These are phyloP conservation scores for Solenopsis fugax DNA, from an alignment of 1,140 invertebrate species.

Conservation along the genomic window DNA sequence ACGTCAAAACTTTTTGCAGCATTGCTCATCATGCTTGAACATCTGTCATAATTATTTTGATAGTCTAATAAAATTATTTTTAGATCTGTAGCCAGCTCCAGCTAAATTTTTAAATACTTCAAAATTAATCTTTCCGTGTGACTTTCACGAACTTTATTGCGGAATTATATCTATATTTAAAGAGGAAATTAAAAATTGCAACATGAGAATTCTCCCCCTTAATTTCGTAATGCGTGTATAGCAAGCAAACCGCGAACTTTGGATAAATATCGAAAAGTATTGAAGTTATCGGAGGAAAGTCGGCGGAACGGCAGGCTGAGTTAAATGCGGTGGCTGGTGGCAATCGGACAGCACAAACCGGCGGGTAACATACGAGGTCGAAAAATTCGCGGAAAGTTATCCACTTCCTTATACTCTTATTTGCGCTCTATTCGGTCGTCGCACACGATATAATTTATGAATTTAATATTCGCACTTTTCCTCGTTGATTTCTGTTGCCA, in stretches of 20 bases:
- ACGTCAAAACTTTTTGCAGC: too few species aligned
- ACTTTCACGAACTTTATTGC: conserved; percentile 18
- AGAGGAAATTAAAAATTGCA: not conserved
- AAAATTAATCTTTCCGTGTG: not conserved
- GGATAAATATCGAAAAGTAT: conserved; percentile 26
- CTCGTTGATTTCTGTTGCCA: conserved; percentile 18
- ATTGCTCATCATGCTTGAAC: too few species aligned
- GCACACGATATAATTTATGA: conserved; percentile 58
- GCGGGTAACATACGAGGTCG: conserved; percentile 62
- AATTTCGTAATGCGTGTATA: not conserved
- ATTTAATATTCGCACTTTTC: conserved; percentile 52
- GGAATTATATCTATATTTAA: conserved; percentile 17
- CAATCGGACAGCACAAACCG: conserved; percentile 61
- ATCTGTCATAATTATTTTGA: too few species aligned
- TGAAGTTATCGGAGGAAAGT: conserved; percentile 62
- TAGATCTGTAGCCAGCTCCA: too few species aligned
- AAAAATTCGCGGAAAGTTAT: conserved; percentile 66
- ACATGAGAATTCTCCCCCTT: conserved; percentile 14
- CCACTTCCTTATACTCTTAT: conserved; percentile 71
- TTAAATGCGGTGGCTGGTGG: conserved; percentile 15
- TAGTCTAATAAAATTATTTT: too few species aligned
- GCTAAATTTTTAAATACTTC: too few species aligned
- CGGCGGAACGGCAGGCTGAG: conserved; percentile 2
- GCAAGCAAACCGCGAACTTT: not conserved
- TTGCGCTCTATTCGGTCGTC: conserved; percentile 59